These are phyloP conservation scores for Rhagonycha lutea DNA, from an alignment of 2,888 invertebrate species.

Conservation along the genomic window DNA sequence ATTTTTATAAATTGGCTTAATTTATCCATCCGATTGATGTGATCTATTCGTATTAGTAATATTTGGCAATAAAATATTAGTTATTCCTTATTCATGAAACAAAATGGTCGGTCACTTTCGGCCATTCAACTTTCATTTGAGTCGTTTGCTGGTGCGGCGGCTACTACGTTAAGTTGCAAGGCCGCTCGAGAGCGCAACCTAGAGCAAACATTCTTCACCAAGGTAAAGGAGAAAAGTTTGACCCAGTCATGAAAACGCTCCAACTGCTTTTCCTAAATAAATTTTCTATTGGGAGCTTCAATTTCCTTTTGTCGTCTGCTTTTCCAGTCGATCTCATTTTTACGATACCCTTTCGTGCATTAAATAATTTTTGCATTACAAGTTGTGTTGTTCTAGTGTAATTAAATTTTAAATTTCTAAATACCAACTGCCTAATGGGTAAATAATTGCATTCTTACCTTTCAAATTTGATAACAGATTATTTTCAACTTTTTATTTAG, in stretches of 20 bases:
- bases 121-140: slow-evolving; percentile 45
- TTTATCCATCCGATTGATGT: not conserved
- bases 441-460: not conserved
- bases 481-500: not conserved
- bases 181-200: slow-evolving; percentile 34
- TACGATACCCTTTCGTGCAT: not conserved
- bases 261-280: slow-evolving; percentile 9
- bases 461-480: not conserved
- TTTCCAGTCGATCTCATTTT: not conserved
- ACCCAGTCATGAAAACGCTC: slow-evolving; percentile 22
- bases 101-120: slow-evolving; percentile 47
- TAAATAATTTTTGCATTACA: not conserved
- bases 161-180: slow-evolving; percentile 42
- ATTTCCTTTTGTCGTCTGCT: not conserved
- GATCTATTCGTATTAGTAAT: slow-evolving; percentile 31
- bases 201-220: slow-evolving; percentile 28
- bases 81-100: slow-evolving; percentile 44
- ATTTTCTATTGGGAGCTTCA: not conserved
- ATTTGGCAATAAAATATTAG: slow-evolving; percentile 43
- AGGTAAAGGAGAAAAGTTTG: slow-evolving; percentile 28
- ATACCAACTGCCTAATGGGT: not conserved
- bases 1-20: not conserved
- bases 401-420: not conserved
- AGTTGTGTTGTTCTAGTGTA: not conserved
- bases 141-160: slow-evolving; percentile 36